These are phyloP conservation scores for Neolamprologus multifasciatus DNA, from an alignment of 2,797 vertebrate species.

Conservation along the genomic window DNA sequence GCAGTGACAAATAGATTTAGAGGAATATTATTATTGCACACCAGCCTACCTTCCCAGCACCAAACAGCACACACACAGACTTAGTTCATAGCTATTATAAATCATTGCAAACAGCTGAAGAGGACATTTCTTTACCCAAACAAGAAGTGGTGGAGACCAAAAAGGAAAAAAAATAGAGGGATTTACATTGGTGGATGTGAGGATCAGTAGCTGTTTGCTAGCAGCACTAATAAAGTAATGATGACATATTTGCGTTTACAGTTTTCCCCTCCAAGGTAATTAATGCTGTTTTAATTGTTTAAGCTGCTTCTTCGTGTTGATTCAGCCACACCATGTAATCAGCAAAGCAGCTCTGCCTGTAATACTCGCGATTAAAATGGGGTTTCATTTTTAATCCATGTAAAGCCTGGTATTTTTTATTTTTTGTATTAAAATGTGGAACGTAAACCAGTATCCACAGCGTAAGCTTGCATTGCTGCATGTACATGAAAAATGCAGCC, in stretches of 20 bases:
- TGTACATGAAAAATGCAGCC: neutral
- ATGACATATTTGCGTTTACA: neutral
- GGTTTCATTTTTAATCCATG: neutral
- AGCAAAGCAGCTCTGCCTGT: neutral
- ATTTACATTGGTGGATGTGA: neutral
- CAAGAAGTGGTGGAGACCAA: neutral
- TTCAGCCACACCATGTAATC: neutral
- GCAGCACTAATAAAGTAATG: neutral
- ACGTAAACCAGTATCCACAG: neutral
- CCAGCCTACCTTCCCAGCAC: neutral
- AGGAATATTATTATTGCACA: neutral
- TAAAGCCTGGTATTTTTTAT: neutral
- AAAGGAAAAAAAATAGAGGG: neutral
- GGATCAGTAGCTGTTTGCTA: neutral
- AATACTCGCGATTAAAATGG: neutral
- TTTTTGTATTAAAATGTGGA: neutral
- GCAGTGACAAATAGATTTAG: neutral
- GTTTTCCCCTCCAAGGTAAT: neutral
- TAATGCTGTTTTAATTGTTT: neutral
- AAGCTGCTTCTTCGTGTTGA: neutral
- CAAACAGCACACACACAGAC: neutral
- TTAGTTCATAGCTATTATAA: neutral
- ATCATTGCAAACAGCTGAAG: neutral
- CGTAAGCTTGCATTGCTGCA: neutral
- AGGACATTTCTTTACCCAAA: neutral